A percentile compares a stretch with the other conserved stretches of the same genome.
Conservation (phyloP, 2,888 invertebrate species). For the Protula sp. region DNA sequence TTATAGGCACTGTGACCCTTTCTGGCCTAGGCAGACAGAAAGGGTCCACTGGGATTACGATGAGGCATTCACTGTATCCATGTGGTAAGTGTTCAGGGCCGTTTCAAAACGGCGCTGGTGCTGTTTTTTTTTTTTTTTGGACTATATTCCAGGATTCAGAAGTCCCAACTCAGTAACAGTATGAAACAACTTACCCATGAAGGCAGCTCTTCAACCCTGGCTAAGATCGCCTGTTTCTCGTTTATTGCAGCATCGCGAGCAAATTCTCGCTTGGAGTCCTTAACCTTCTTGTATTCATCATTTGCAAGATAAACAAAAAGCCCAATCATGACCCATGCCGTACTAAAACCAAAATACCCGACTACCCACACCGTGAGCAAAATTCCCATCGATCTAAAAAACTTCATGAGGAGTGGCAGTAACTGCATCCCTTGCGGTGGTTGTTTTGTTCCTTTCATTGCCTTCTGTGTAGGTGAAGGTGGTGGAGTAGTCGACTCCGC, state of each 20-base stretch:
- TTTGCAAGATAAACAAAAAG: constrained; percentile 70
- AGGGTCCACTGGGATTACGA: too few species aligned
- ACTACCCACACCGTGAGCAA: constrained; percentile 42
- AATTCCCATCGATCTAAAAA: constrained; percentile 45
- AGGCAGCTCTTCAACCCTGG: constrained; percentile 82
- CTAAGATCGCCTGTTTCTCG: constrained; percentile 81
- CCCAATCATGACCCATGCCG: constrained; percentile 81
- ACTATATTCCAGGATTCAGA: too few species aligned
- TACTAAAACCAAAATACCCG: constrained; percentile 61
- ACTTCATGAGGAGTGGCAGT: constrained; percentile 36
- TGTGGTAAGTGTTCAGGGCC: too few species aligned
- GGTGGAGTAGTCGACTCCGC: not conserved
- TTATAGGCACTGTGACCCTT: too few species aligned
- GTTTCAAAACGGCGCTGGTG: too few species aligned
- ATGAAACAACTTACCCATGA: constrained; percentile 80
- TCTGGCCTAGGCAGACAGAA: too few species aligned
- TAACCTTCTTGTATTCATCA: constrained; percentile 56
- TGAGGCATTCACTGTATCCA: too few species aligned
- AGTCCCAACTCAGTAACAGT: too few species aligned
- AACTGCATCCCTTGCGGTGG: constrained; percentile 13
- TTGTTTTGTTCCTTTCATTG: not conserved
- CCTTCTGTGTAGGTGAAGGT: not conserved
- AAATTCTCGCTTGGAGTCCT: constrained; percentile 72
- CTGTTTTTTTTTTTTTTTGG: too few species aligned
- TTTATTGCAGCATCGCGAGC: constrained; percentile 58